Evolutionary conservation across 2,888 invertebrate species (phyloP).

Genomic region (Antitype chi): DNA sequence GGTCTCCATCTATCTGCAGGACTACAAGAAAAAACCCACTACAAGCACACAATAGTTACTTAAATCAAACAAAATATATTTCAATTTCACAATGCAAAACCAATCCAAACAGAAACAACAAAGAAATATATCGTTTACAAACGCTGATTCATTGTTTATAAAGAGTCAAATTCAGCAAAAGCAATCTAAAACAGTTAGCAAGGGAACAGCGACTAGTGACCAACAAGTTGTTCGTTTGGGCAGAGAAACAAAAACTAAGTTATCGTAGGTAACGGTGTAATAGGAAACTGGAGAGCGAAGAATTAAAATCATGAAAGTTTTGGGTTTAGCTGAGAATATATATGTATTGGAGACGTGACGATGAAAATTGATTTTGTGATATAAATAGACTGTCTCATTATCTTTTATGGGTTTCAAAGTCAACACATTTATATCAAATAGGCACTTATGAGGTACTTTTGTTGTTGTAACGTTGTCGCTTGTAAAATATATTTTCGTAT

Average conservation of each 20-base stretch:
- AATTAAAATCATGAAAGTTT: constrained; percentile 50
- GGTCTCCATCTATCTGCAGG: neutral
- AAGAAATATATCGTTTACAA: constrained; percentile 41
- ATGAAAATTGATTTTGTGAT: neutral
- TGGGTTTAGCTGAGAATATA: neutral
- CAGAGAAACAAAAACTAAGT: constrained; percentile 69
- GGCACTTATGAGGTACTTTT: too few relatives aligned
- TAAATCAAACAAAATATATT: neutral
- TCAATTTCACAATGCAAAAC: constrained; percentile 29
- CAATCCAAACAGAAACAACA: constrained; percentile 31
- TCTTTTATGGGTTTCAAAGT: too few relatives aligned
- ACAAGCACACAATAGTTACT: neutral
- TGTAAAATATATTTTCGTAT: too few relatives aligned
- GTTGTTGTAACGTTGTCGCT: too few relatives aligned
- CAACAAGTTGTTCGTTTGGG: constrained; percentile 68
- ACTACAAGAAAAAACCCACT: neutral
- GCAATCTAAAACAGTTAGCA: constrained; percentile 68
- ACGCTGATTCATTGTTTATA: constrained; percentile 55
- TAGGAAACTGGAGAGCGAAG: constrained; percentile 53
- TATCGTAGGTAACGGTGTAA: constrained; percentile 60
- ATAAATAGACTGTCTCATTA: neutral
- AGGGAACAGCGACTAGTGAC: constrained; percentile 54
- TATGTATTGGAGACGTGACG: neutral
- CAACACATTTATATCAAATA: too few relatives aligned
- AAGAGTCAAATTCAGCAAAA: constrained; percentile 61